A percentile compares a stretch with the other conserved stretches of the same genome.
phyloP scores from a whole-genome alignment of 1,140 invertebrate genomes.

The Cephus cinctus region DNA sequence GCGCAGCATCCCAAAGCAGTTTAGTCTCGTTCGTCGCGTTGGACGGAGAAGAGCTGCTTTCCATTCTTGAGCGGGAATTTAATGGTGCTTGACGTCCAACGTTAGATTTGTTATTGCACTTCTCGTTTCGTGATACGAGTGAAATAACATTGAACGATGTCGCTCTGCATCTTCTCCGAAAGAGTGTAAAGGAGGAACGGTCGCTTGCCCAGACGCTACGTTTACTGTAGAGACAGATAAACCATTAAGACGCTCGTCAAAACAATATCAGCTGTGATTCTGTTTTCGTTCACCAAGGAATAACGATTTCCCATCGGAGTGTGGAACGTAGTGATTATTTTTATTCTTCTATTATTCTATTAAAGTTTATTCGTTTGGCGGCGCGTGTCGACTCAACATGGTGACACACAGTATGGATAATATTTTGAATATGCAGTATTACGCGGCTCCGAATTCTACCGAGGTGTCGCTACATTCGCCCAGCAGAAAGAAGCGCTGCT shows the following conservation, averaged over 20 bases:
- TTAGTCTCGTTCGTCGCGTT: constrained; percentile 3
- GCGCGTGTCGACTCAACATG: constrained; percentile 37
- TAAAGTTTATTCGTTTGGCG: not conserved
- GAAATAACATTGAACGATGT: too few species aligned
- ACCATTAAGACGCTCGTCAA: not conserved
- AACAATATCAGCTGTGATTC: not conserved
- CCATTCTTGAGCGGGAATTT: too few species aligned
- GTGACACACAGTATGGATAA: constrained; percentile 55
- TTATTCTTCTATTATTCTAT: not conserved
- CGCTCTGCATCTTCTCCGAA: too few species aligned
- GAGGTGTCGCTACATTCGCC: constrained; percentile 33
- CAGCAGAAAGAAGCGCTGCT: constrained; percentile 46
- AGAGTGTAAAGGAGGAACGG: too few species aligned
- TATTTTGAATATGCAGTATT: constrained; percentile 53
- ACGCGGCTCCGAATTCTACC: constrained; percentile 34
- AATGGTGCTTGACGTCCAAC: too few species aligned
- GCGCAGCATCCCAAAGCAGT: constrained; percentile 10
- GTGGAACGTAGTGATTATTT: constrained; percentile 8
- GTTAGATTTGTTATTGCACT: too few species aligned
- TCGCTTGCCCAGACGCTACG: too few species aligned
- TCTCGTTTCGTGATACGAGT: too few species aligned
- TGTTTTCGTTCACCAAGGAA: not conserved
- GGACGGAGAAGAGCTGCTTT: constrained; percentile 7
- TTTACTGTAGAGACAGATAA: not conserved
- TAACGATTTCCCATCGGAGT: constrained; percentile 5